These are phyloP conservation scores for Calosoma granatense DNA, from an alignment of 1,140 invertebrate genomes.

Conservation along the genomic window DNA sequence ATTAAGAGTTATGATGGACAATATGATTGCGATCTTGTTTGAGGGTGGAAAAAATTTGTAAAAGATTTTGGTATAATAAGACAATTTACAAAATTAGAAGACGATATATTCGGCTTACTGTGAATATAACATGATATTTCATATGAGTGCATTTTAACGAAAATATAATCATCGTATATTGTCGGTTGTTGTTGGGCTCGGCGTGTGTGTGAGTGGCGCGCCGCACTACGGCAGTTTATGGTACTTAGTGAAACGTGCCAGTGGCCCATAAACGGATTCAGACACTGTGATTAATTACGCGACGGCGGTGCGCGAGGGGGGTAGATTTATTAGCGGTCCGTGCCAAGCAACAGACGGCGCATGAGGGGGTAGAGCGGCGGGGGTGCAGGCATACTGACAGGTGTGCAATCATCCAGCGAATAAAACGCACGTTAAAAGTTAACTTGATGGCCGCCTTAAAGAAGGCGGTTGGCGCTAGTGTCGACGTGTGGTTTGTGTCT, in stretches of 20 bases:
- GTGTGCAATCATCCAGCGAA: too few species aligned
- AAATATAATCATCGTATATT: not conserved
- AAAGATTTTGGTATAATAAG: not conserved
- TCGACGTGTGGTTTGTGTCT: too few species aligned
- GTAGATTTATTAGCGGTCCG: not conserved
- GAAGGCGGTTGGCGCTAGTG: too few species aligned
- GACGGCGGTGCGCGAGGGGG: too few species aligned
- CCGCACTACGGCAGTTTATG: not conserved
- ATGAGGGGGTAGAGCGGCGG: too few species aligned
- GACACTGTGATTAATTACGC: not conserved
- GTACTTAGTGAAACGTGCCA: constrained; percentile 7
- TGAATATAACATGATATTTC: not conserved
- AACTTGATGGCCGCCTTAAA: too few species aligned
- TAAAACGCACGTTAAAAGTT: too few species aligned
- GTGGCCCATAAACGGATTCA: constrained; percentile 7
- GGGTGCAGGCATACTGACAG: too few species aligned
- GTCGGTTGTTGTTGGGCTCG: not conserved
- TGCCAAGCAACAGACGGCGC: not conserved
- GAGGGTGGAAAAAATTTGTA: not conserved
- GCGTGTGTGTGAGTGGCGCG: too few species aligned
- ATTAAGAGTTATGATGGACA: not conserved
- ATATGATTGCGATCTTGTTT: not conserved
- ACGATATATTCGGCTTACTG: too few species aligned
- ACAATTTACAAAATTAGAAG: too few species aligned
- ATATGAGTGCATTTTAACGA: not conserved